These are phyloP conservation scores for Nothura maculosa DNA, from an alignment of 2,797 vertebrate genomes.

Conservation along the genomic window DNA sequence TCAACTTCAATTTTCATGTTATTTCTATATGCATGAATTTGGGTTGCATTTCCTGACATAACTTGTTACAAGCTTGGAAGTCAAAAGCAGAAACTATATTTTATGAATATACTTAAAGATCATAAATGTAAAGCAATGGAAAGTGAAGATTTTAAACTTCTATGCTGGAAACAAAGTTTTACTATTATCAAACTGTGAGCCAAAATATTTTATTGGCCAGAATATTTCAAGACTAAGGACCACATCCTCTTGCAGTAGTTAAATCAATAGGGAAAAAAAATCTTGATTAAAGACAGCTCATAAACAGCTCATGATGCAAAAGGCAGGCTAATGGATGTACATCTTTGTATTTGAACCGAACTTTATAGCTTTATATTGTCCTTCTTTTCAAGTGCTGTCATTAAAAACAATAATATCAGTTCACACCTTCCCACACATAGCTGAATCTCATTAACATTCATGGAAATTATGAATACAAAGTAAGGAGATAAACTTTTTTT, in stretches of 20 bases:
- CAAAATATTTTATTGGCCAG: background rate
- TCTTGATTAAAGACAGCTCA: background rate
- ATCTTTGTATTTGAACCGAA: conserved; percentile 11
- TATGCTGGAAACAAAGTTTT: background rate
- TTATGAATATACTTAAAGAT: background rate
- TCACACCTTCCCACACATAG: background rate
- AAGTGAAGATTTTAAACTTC: background rate
- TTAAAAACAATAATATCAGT: background rate
- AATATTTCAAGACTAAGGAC: background rate
- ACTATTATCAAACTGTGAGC: background rate
- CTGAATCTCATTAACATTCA: background rate
- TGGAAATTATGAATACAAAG: background rate
- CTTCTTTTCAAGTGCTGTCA: background rate
- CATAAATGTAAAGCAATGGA: background rate
- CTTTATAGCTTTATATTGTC: background rate
- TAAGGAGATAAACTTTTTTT: background rate
- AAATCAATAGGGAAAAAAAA: background rate
- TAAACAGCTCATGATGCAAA: conserved; percentile 22
- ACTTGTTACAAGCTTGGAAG: background rate
- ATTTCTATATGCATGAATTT: background rate
- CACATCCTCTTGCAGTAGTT: background rate
- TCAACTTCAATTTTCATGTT: background rate
- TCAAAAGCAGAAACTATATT: background rate
- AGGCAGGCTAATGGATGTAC: background rate
- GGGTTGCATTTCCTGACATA: background rate